These are phyloP conservation scores for Solenodon paradoxus DNA, from an alignment of 2,113 vertebrate species.

Conservation along the genomic window DNA sequence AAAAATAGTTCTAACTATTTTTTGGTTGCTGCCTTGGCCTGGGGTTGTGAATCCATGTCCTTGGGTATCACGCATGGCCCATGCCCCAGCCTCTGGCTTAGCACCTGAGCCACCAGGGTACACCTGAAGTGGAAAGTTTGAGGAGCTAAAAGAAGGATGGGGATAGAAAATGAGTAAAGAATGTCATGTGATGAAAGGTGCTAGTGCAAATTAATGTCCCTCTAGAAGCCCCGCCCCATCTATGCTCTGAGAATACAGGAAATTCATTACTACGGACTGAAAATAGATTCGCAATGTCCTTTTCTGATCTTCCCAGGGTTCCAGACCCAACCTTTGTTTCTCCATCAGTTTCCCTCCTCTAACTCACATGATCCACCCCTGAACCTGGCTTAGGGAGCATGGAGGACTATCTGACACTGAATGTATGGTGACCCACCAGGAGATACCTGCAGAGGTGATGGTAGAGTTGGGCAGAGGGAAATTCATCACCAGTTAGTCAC, in stretches of 20 bases:
- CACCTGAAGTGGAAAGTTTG: neutral
- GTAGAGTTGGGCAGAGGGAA: neutral
- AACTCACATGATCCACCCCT: no score
- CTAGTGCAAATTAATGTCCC: neutral
- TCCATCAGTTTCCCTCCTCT: no score
- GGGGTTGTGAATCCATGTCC: no score
- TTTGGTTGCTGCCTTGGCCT: no score
- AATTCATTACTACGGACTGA: neutral
- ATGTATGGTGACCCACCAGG: neutral
- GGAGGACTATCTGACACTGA: neutral
- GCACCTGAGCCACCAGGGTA: no score
- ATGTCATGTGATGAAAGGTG: neutral
- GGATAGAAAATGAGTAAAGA: neutral
- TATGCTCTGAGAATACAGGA: neutral
- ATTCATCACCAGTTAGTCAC: neutral
- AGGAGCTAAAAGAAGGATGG: neutral
- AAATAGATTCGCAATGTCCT: neutral
- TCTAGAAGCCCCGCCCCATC: neutral
- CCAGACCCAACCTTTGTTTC: neutral
- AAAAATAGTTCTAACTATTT: no score
- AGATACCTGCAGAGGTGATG: neutral
- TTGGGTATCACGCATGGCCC: no score
- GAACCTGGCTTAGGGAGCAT: neutral
- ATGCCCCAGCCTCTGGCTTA: no score
- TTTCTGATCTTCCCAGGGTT: neutral